Percentiles rank a stretch among this genome's conserved stretches.
Conservation (phyloP, 2,888 invertebrate genomes). For the Bombylius discolor region DNA sequence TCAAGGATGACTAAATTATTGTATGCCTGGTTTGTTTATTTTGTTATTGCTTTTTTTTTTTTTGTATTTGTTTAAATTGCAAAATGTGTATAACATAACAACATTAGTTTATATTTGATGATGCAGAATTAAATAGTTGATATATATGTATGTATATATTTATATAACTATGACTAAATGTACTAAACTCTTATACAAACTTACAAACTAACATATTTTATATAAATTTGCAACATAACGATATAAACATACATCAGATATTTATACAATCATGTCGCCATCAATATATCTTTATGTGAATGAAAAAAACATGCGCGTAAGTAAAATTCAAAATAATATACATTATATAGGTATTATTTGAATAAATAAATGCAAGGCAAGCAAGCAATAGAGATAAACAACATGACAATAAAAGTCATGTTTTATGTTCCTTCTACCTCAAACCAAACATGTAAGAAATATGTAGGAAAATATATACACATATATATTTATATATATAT, state of each 20-base stretch:
- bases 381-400: constrained; percentile 6
- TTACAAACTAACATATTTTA: no score
- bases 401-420: constrained; percentile 13
- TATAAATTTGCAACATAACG: no score
- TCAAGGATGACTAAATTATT: not conserved
- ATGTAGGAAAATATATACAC: not conserved
- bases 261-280: not conserved
- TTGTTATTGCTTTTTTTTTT: not conserved
- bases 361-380: not conserved
- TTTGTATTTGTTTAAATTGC: no score
- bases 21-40: not conserved
- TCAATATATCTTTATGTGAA: no score
- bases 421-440: constrained; percentile 9
- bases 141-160: no score
- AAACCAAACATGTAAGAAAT: not conserved
- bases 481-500: not conserved
- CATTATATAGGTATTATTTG: not conserved
- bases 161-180: no score
- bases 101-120: no score
- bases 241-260: not conserved
- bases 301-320: not conserved
- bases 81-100: no score
- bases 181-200: no score
- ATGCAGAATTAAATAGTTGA: no score
- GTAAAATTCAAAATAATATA: not conserved